Base-by-base conservation (phyloP, 2,888 invertebrate genomes). In the Dastarcus helophoroides region DNA sequence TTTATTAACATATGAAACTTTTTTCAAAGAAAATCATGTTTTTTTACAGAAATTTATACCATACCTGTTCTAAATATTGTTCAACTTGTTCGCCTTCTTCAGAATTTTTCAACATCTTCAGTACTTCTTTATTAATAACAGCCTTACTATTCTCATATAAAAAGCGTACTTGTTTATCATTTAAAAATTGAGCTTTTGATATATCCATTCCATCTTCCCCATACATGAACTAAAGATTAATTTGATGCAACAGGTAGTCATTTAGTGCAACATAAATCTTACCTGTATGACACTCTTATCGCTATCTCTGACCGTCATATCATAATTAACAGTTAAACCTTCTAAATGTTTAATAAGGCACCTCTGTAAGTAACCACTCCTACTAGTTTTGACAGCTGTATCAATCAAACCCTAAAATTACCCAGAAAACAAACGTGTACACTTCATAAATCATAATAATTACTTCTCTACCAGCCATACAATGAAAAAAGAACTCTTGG, bases 381-480 rank as follows among this genome's bases (percentile, higher is more conserved):
- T 76, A 64, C 93, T 94, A 1, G 98, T 99, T 68, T 99, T 99
- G 0, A 98, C 97, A 40, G 98, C 98, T 3, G 98, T 99, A 75
- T 99, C 98, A 49, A 99, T 90, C 31, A 99, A 73, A 69, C 98
- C 90, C 78, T 80, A 48, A 33, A 42, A 37, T 37, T 14, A 35
- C n/a, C 6, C 6, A 17, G 19, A 7, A 7, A 17, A 17, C 19
- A 17, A n/a, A n/a, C n/a, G n/a, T n/a, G n/a, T n/a, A 26, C n/a
- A n/a, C n/a, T n/a, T n/a, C n/a, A n/a, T n/a, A n/a, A n/a, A n/a
- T n/a, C n/a, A n/a, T n/a, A n/a, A n/a, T n/a, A n/a, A n/a, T n/a
- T 56, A 78, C 89, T 73, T 98, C 98, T 61, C 98, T 76, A 32
- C 98, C 98, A 31, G 98, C 98, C 97, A 99, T 99, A 54, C 97